Evolutionary conservation across 1,140 invertebrate genomes (phyloP).

Genomic region (Drosophila mojavensis): DNA sequence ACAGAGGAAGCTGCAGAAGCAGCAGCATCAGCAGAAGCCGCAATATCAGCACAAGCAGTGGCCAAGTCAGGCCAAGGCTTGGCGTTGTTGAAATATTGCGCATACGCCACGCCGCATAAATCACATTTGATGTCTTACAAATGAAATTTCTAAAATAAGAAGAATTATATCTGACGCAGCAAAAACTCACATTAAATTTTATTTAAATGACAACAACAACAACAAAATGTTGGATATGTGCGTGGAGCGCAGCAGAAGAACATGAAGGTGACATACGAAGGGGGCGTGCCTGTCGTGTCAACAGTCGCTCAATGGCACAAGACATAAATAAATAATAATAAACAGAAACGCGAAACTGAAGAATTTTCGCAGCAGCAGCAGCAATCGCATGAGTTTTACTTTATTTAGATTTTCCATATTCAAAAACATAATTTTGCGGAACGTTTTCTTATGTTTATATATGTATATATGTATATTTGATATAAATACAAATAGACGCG

Average conservation of each 20-base stretch:
- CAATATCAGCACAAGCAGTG: neutral
- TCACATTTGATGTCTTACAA: constrained; percentile 58
- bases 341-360: constrained; percentile 26
- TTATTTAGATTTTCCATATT: constrained; percentile 12
- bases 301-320: constrained; percentile 71
- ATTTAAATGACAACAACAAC: constrained; percentile 61
- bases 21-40: neutral
- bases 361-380: constrained; percentile 26
- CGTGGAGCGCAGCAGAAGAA: constrained; percentile 8
- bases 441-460: constrained; percentile 10
- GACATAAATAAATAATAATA: constrained; percentile 64
- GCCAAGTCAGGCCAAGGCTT: constrained; percentile 28
- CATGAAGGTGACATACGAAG: constrained; percentile 7
- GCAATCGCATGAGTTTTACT: constrained; percentile 8
- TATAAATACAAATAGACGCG: constrained; percentile 29
- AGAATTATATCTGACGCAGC: constrained; percentile 27
- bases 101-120: constrained; percentile 54
- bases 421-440: constrained; percentile 47
- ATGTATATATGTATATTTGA: neutral
- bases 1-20: neutral
- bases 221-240: constrained; percentile 30
- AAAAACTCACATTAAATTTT: constrained; percentile 34
- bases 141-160: constrained; percentile 48
- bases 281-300: constrained; percentile 52
- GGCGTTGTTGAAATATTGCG: constrained; percentile 36